Percentiles rank a stretch among this genome's conserved stretches.
Evolutionary conservation across 2,797 vertebrate species (phyloP).

Genomic region (Protosalanx chinensis): DNA sequence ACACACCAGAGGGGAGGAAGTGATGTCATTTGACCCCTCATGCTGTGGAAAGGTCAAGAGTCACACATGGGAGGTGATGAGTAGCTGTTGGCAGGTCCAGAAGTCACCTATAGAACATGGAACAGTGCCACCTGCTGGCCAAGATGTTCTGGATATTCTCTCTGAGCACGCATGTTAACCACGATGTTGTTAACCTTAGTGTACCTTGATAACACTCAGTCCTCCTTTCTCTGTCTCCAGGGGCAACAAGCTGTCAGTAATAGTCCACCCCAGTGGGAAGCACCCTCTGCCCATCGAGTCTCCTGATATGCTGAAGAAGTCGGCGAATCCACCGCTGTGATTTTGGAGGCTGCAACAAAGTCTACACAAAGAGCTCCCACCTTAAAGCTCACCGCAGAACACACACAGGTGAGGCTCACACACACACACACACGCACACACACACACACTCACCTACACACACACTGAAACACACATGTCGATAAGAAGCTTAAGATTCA

Average conservation of each 20-base stretch:
- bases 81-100: no score
- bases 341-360: slow-evolving; percentile 94
- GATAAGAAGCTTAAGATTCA: neutral
- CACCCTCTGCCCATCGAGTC: slow-evolving; percentile 89
- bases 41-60: no score
- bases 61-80: no score
- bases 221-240: slow-evolving; percentile 55
- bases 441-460: neutral
- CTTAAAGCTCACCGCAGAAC: slow-evolving; percentile 97
- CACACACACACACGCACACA: slow-evolving; percentile 10
- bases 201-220: slow-evolving; percentile 4
- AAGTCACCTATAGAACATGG: no score
- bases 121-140: no score
- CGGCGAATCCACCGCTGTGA: slow-evolving; percentile 94
- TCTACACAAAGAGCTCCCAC: slow-evolving; percentile 99
- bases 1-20: no score
- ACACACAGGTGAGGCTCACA: slow-evolving; percentile 82
- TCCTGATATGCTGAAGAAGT: slow-evolving; percentile 89
- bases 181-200: neutral
- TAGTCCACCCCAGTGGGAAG: slow-evolving; percentile 81
- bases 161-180: no score
- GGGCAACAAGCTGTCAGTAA: slow-evolving; percentile 87
- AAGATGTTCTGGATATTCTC: no score
- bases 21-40: no score
- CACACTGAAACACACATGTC: neutral